Evolutionary conservation across 2,888 invertebrate species (phyloP).

Genomic region (Drosophila picticornis): DNA sequence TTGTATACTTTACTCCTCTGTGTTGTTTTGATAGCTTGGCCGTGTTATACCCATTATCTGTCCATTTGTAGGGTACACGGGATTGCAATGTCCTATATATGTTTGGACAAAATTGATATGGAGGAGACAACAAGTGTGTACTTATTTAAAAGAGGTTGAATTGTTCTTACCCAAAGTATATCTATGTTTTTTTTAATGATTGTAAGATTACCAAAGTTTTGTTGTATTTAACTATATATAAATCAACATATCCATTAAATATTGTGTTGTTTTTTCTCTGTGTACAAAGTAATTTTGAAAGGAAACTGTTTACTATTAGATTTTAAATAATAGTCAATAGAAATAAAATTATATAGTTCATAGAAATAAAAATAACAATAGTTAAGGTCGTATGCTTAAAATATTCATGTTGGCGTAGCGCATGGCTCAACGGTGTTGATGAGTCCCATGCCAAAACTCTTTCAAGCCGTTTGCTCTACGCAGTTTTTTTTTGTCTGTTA

Average conservation of each 20-base stretch:
- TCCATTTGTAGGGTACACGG: neutral
- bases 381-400: neutral
- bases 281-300: conserved; percentile 20
- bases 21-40: neutral
- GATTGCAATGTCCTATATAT: neutral
- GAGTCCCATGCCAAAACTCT: neutral
- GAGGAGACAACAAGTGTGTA: conserved; percentile 31
- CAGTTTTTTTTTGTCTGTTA: neutral
- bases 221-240: conserved; percentile 22
- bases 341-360: neutral
- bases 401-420: neutral
- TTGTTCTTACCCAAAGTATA: conserved; percentile 2
- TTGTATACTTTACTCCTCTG: neutral
- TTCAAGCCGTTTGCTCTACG: neutral
- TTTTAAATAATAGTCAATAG: conserved; percentile 1
- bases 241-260: conserved; percentile 29
- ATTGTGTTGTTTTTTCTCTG: conserved; percentile 12
- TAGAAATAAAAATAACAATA: neutral
- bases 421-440: conserved; percentile 1
- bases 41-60: neutral
- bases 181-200: neutral
- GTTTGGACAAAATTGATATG: neutral
- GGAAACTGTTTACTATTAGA: conserved; percentile 6
- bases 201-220: conserved; percentile 14
- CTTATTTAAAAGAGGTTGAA: conserved; percentile 21